These are phyloP conservation scores for Vanessa tameamea DNA, from an alignment of 1,140 invertebrate genomes.

Conservation along the genomic window DNA sequence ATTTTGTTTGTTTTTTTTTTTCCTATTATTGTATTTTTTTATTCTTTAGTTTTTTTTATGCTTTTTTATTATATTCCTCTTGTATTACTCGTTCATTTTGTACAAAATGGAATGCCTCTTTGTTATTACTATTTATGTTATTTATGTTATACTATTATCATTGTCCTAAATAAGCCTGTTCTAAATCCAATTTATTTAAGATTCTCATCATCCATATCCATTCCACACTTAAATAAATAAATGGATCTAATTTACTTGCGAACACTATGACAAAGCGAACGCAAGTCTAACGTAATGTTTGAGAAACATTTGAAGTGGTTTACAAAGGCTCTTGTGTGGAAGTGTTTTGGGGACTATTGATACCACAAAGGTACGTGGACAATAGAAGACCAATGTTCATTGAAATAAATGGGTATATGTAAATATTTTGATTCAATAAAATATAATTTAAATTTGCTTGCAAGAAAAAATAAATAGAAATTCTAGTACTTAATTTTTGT, in stretches of 20 bases:
- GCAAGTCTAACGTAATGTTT: background rate
- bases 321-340: constrained; percentile 3
- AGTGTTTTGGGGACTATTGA: constrained; percentile 1
- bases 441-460: background rate
- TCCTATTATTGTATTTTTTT: no score
- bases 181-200: no score
- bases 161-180: no score
- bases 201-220: background rate
- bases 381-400: background rate
- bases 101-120: no score
- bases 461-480: background rate
- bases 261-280: background rate
- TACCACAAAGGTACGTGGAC: background rate
- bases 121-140: no score
- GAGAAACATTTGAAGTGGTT: background rate
- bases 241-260: background rate
- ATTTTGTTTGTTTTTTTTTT: no score
- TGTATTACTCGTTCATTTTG: no score
- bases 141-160: no score
- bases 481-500: background rate
- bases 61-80: no score
- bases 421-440: constrained; percentile 1
- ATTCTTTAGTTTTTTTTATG: no score
- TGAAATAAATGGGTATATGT: background rate
- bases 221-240: background rate